Conservation (phyloP, 1,140 invertebrate genomes). For the Drosophila pectinifera region DNA sequence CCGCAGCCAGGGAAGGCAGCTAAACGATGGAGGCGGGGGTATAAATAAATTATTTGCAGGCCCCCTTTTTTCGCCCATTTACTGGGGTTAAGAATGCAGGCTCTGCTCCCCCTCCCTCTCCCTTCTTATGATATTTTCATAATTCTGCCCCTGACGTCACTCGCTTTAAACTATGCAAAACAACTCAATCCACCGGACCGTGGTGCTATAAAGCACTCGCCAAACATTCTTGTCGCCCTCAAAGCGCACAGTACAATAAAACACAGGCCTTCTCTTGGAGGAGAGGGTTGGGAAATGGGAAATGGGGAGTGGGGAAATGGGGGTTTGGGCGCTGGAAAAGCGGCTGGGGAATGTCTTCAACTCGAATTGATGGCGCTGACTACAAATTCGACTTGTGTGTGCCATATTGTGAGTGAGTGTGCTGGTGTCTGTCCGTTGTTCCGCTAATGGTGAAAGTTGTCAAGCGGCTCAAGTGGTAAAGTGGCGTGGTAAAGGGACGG, state of each 20-base stretch:
- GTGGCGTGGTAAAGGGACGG: constrained; percentile 11
- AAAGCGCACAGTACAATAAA: constrained; percentile 75
- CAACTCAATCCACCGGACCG: constrained; percentile 67
- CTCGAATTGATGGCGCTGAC: constrained; percentile 79
- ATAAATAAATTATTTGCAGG: constrained; percentile 80
- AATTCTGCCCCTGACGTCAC: constrained; percentile 61
- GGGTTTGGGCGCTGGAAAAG: constrained; percentile 3
- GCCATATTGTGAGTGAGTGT: constrained; percentile 49
- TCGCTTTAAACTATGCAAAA: constrained; percentile 79
- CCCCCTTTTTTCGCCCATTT: not conserved
- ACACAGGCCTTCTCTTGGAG: constrained; percentile 59
- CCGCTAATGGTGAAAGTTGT: constrained; percentile 81
- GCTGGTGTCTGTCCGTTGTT: constrained; percentile 63
- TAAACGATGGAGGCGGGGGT: constrained; percentile 52
- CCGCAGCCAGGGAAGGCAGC: constrained; percentile 42
- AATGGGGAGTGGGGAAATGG: not conserved
- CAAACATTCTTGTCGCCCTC: constrained; percentile 67
- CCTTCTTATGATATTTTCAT: constrained; percentile 68
- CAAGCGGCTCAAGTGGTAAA: constrained; percentile 65
- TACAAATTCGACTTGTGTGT: constrained; percentile 80
- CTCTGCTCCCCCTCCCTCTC: constrained; percentile 1
- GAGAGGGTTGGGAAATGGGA: not conserved
- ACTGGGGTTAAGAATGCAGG: constrained; percentile 20
- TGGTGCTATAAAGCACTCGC: constrained; percentile 65
- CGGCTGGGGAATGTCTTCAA: constrained; percentile 67